Percentiles rank a stretch among this genome's conserved stretches.
Evolutionary conservation across 2,113 vertebrate species (phyloP).

Genomic region (Neolamprologus ventralis): DNA sequence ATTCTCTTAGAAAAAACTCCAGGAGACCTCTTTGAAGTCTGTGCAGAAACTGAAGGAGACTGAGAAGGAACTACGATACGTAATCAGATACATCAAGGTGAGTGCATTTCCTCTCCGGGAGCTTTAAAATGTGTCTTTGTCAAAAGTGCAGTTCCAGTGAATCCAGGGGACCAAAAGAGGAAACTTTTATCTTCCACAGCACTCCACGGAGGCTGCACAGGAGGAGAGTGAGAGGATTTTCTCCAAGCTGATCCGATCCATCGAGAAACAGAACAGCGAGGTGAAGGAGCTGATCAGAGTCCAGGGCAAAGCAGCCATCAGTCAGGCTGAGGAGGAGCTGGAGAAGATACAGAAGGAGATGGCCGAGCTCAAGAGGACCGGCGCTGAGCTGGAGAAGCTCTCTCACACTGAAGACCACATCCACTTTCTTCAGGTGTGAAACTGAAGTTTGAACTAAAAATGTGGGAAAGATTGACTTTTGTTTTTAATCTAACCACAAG

Average conservation of each 20-base stretch:
- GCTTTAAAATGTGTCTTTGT: neutral
- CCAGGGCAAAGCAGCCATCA: slow-evolving; percentile 55
- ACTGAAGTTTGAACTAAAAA: neutral
- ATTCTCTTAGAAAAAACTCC: slow-evolving; percentile 60
- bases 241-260: slow-evolving; percentile 60
- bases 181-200: slow-evolving; percentile 22
- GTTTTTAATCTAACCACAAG: neutral
- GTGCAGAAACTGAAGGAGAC: slow-evolving; percentile 54
- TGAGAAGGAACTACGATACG: slow-evolving; percentile 65
- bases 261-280: slow-evolving; percentile 62
- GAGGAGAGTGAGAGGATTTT: slow-evolving; percentile 72
- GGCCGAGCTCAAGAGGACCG: slow-evolving; percentile 11
- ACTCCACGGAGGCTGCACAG: slow-evolving; percentile 58
- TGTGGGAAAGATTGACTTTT: neutral
- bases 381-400: slow-evolving; percentile 54
- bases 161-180: neutral
- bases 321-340: slow-evolving; percentile 60
- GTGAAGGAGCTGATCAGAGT: slow-evolving; percentile 59
- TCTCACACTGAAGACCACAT: slow-evolving; percentile 60
- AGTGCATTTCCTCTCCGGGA: neutral
- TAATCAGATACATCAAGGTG: slow-evolving; percentile 67
- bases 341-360: slow-evolving; percentile 60
- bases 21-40: slow-evolving; percentile 57
- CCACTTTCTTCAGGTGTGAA: slow-evolving; percentile 66
- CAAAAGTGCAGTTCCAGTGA: neutral